Conservation (phyloP, 2,113 vertebrate genomes). For the Ancistrus triradiatus region DNA sequence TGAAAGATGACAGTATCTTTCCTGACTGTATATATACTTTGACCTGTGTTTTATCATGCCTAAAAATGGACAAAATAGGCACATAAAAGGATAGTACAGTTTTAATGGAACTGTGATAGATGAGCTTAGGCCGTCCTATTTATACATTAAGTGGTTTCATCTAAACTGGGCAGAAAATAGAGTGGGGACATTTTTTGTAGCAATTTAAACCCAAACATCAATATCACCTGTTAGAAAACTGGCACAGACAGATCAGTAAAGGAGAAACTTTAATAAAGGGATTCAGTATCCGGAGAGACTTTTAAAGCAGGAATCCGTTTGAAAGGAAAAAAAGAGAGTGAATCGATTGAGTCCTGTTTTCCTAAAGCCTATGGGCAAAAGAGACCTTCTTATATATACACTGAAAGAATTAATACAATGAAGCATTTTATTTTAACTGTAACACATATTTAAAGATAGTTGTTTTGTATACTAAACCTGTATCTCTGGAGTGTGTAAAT, state of each 20-base stretch:
- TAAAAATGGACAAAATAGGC: neutral
- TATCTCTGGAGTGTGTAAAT: too few species aligned
- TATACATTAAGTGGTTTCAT: slow-evolving; percentile 1
- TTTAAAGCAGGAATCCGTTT: slow-evolving; percentile 6
- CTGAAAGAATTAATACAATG: too few species aligned
- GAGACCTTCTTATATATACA: too few species aligned
- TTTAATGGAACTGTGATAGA: neutral
- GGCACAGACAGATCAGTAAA: slow-evolving; percentile 2
- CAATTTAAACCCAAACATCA: slow-evolving; percentile 32
- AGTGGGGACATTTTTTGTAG: slow-evolving; percentile 22
- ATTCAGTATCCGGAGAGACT: slow-evolving; percentile 12
- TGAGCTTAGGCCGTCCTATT: slow-evolving; percentile 21
- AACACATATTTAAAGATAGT: too few species aligned
- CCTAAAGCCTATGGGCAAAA: neutral
- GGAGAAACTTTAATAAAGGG: slow-evolving; percentile 12
- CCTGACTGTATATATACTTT: too few species aligned
- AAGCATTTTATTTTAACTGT: too few species aligned
- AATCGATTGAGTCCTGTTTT: slow-evolving; percentile 10
- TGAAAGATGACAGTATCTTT: too few species aligned
- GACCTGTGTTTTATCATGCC: too few species aligned
- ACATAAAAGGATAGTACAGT: neutral
- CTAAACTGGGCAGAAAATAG: slow-evolving; percentile 3
- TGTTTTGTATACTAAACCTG: too few species aligned
- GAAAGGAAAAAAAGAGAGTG: slow-evolving; percentile 10
- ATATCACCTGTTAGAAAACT: slow-evolving; percentile 29